A percentile compares a stretch with the other conserved stretches of the same genome.
phyloP scores from a whole-genome alignment of 2,113 vertebrate genomes.

The Melanocharis versteri region DNA sequence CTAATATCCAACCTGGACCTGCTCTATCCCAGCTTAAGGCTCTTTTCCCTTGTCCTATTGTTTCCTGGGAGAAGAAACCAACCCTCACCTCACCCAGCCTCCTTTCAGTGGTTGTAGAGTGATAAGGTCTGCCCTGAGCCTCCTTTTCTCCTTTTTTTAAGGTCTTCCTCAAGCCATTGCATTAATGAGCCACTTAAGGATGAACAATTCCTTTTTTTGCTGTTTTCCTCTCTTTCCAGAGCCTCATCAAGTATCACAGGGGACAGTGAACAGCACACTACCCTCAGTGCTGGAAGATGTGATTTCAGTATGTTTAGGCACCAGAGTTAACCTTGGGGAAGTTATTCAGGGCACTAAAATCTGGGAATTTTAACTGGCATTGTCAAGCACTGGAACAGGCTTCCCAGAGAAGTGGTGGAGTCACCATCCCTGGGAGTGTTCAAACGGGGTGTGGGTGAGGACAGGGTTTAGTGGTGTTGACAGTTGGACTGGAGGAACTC shows the following conservation, averaged over 20 bases:
- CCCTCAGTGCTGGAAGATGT: background rate
- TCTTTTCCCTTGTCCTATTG: rapidly evolving
- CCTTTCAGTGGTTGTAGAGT: background rate
- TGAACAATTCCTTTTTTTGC: background rate
- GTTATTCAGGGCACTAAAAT: background rate
- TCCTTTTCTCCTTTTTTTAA: background rate
- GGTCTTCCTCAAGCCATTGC: background rate
- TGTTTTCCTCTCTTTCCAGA: background rate
- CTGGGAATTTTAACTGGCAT: background rate
- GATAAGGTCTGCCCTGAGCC: background rate
- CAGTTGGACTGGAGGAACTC: background rate
- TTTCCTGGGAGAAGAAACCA: background rate
- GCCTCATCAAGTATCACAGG: too few relatives aligned
- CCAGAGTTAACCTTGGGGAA: background rate
- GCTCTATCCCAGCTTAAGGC: background rate
- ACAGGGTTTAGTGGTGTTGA: background rate
- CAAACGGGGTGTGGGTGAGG: background rate
- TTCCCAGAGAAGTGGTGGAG: background rate
- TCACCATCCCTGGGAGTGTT: background rate
- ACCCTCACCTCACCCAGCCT: background rate
- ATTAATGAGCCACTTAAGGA: background rate
- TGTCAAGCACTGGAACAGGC: background rate
- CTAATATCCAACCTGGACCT: background rate
- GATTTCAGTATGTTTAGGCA: background rate
- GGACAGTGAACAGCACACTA: background rate